Evolutionary conservation across 92 coral and sea anemone genomes (phyloP).

Genomic region (Bergia puertoricense): DNA sequence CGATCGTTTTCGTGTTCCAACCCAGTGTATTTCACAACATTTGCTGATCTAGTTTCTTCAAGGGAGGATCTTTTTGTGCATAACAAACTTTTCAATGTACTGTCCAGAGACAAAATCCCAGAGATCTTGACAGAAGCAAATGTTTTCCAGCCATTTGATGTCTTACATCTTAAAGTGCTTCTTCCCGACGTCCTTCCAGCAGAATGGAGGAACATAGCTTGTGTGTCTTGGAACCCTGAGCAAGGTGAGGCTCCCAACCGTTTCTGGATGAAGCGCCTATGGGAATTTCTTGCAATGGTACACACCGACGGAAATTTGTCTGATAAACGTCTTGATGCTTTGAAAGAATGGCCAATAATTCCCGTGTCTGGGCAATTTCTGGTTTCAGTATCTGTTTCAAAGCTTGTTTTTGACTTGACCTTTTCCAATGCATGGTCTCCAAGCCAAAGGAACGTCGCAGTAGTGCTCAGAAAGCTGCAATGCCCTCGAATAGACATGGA

Average conservation of each 20-base stretch:
- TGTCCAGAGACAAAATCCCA: not conserved
- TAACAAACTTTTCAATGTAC: not conserved
- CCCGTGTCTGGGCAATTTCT: not conserved
- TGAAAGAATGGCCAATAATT: constrained; percentile 34
- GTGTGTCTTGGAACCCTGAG: constrained; percentile 15
- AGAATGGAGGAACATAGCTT: constrained; percentile 14
- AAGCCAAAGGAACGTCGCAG: constrained; percentile 16
- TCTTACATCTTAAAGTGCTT: not conserved
- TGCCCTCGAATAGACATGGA: constrained; percentile 18
- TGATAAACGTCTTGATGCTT: not conserved
- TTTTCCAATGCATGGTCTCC: constrained; percentile 2
- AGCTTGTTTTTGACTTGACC: constrained; percentile 22
- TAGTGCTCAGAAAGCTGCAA: constrained; percentile 10
- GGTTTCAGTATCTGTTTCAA: constrained; percentile 23
- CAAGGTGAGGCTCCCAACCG: constrained; percentile 1
- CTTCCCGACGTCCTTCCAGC: constrained; percentile 21
- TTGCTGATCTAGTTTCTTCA: constrained; percentile 46
- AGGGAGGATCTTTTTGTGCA: constrained; percentile 36
- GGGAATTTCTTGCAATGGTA: constrained; percentile 36
- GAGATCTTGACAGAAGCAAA: not conserved
- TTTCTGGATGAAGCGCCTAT: constrained; percentile 15
- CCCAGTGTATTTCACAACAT: constrained; percentile 45
- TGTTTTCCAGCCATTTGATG: constrained; percentile 1
- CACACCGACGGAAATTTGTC: not conserved
- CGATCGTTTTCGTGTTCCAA: constrained; percentile 4